A percentile compares a stretch with the other conserved stretches of the same genome.
Conservation (phyloP, 30 jellyfish, hydroid and myxozoan genomes). For the Aurelia aurita complex sp. Pacific region DNA sequence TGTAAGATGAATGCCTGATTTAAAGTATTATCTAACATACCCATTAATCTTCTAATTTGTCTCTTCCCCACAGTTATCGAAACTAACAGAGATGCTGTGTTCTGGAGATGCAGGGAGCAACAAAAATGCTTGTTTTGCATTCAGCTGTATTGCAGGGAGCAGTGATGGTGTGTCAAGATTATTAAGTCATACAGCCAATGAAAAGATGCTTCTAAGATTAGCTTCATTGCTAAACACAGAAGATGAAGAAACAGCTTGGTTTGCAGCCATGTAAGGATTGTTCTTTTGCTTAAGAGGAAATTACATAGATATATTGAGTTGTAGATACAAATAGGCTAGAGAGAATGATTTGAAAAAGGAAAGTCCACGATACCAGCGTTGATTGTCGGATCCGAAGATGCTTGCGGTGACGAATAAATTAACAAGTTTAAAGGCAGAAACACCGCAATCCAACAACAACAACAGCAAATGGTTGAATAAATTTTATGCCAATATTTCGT, state of each 20-base stretch:
- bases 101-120: slow-evolving; percentile 67
- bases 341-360: background rate
- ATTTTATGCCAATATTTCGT: too few species aligned
- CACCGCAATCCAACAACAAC: too few species aligned
- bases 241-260: slow-evolving; percentile 81
- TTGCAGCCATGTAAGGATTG: slow-evolving; percentile 75
- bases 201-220: slow-evolving; percentile 61
- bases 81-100: slow-evolving; percentile 65
- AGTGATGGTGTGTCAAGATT: slow-evolving; percentile 64
- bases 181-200: slow-evolving; percentile 56
- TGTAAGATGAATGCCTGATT: too few species aligned
- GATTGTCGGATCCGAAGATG: too few species aligned
- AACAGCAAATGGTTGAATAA: too few species aligned
- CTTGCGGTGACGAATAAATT: too few species aligned
- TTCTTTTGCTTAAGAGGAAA: background rate
- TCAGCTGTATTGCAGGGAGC: slow-evolving; percentile 86
- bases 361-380: too few species aligned
- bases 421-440: too few species aligned
- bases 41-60: too few species aligned
- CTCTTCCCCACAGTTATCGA: slow-evolving; percentile 36
- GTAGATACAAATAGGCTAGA: background rate
- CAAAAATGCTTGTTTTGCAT: slow-evolving; percentile 90
- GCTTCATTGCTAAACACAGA: slow-evolving; percentile 41
- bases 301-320: background rate
- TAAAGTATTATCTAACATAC: too few species aligned